Evolutionary conservation across 1,140 invertebrate species (phyloP).

Genomic region (Drosophila orosa): DNA sequence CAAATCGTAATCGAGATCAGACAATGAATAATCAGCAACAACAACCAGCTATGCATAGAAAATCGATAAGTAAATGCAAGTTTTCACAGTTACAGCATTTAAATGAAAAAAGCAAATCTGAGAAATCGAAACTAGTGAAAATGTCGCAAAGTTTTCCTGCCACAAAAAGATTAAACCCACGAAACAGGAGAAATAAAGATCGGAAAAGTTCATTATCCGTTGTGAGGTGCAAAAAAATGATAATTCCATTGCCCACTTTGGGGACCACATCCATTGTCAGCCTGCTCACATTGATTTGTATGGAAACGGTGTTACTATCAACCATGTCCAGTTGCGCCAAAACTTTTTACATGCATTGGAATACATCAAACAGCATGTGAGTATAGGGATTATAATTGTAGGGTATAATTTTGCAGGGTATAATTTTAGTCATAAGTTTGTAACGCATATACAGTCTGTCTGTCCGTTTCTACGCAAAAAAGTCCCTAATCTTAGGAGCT

Average conservation of each 20-base stretch:
- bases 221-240: slow-evolving; percentile 44
- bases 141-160: neutral
- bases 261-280: slow-evolving; percentile 87
- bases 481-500: too few species aligned
- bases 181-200: slow-evolving; percentile 7
- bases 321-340: slow-evolving; percentile 91
- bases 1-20: slow-evolving; percentile 21
- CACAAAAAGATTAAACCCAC: neutral
- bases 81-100: neutral
- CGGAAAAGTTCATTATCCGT: slow-evolving; percentile 5
- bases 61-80: slow-evolving; percentile 65
- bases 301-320: slow-evolving; percentile 90
- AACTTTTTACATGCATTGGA: slow-evolving; percentile 94
- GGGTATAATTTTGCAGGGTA: too few species aligned
- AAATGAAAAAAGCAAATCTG: neutral
- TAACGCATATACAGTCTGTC: too few species aligned
- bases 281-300: slow-evolving; percentile 89
- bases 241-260: slow-evolving; percentile 77
- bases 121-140: slow-evolving; percentile 1
- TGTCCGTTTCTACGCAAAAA: too few species aligned
- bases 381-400: slow-evolving; percentile 68
- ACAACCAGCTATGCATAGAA: slow-evolving; percentile 63
- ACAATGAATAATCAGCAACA: slow-evolving; percentile 24
- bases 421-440: too few species aligned
- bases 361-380: slow-evolving; percentile 93